Base-by-base conservation (phyloP, 2,113 vertebrate species). In the Epinephelus cyanopodus region DNA sequence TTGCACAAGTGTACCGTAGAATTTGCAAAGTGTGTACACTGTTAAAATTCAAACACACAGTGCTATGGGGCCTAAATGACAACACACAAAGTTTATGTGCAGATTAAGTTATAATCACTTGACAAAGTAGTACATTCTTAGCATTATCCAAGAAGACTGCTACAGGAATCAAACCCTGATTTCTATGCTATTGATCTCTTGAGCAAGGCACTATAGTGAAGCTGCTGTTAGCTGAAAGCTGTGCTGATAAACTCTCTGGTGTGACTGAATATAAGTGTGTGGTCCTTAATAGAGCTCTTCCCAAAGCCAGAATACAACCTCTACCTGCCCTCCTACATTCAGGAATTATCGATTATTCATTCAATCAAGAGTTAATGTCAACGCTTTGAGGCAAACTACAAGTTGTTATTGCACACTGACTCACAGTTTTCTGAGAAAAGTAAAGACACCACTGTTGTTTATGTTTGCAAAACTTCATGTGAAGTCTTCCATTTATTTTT, bases 401-500 rank as follows among this genome's bases (percentile, higher is more conserved):
- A 10, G 5, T 8, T 4, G 6, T n/a, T 23, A 27, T 45, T 45
- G 18, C 23, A 5, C 17, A 39, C 53, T 52, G 5, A 61, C 27
- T 33, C 27, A 42, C 1, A 27, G 48, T 48, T 56, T 21, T 17
- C 0, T 57, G 9, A 66, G 54, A 42, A 33, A 81, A 74, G 27
- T 42, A 47, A 69, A 74, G 63, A 76, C 60, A 86, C 33, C 13
- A 76, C 27, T 0, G 6, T 6, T 52, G 25, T 68, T 66, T 50
- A 52, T 45, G 39, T 87, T 90, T 91, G 58, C 42, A 84, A 88
- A 91, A 92, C 89, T 91, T 94, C 89, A 69, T 60, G 2, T 84
- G 87, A 93, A 89, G 91, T 84, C 88, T 86, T 83, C 63, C 1
- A 63, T 93, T 93, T 88, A 90, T 93, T 94, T 74, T 23, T 74